Evolutionary conservation across 2,113 vertebrate species (phyloP).

Genomic region (human): GRCh38 chr7:48290501-48291000

Average conservation of each 20-base stretch:
- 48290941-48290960: no score
- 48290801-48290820: neutral
- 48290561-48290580: neutral
- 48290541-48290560: neutral
- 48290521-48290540: neutral
- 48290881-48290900: neutral
- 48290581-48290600: neutral
- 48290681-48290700: neutral
- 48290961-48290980: no score
- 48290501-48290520: neutral
- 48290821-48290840: neutral
- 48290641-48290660: neutral
- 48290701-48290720: neutral
- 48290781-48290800: neutral
- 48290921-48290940: neutral
- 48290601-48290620: neutral
- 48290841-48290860: neutral
- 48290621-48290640: neutral
- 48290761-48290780: neutral
- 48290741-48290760: neutral
- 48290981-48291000: neutral
- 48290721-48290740: neutral
- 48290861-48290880: neutral
- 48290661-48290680: neutral
- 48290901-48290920: neutral